Percentiles rank a stretch among this genome's conserved stretches.
These are phyloP conservation scores for Silurus lanzhouensis DNA, from an alignment of 2,797 vertebrate species.

Conservation along the genomic window DNA sequence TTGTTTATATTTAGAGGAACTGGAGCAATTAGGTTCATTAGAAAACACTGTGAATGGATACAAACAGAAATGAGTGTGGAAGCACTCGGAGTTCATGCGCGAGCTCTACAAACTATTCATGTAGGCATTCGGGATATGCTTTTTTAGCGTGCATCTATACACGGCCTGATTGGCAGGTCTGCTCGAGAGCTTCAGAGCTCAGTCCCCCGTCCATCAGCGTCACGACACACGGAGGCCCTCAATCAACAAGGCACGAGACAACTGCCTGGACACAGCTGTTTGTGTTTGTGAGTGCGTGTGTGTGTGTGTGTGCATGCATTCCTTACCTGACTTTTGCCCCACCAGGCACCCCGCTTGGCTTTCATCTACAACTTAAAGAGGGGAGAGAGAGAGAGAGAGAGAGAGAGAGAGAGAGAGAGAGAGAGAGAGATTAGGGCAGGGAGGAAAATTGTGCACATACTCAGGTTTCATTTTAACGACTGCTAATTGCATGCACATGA, in stretches of 20 bases:
- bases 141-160: neutral
- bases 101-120: neutral
- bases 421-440: constrained; percentile 37
- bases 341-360: constrained; percentile 77
- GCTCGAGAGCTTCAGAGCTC: constrained; percentile 7
- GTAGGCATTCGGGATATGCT: neutral
- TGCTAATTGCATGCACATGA: constrained; percentile 53
- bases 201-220: constrained; percentile 48
- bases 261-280: constrained; percentile 64
- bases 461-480: constrained; percentile 59
- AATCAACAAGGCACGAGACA: constrained; percentile 51
- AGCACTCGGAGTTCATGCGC: neutral
- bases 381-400: constrained; percentile 60
- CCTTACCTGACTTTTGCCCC: constrained; percentile 77
- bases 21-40: constrained; percentile 27
- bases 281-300: constrained; percentile 42
- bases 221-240: constrained; percentile 50
- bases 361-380: constrained; percentile 81
- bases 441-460: constrained; percentile 19
- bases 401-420: constrained; percentile 56
- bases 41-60: neutral
- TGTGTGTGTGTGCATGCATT: constrained; percentile 45
- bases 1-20: constrained; percentile 29
- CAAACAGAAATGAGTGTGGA: neutral
- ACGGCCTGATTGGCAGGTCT: neutral